Evolutionary conservation across 2,113 vertebrate genomes (phyloP).

Genomic region (Dasyurus viverrinus): DNA sequence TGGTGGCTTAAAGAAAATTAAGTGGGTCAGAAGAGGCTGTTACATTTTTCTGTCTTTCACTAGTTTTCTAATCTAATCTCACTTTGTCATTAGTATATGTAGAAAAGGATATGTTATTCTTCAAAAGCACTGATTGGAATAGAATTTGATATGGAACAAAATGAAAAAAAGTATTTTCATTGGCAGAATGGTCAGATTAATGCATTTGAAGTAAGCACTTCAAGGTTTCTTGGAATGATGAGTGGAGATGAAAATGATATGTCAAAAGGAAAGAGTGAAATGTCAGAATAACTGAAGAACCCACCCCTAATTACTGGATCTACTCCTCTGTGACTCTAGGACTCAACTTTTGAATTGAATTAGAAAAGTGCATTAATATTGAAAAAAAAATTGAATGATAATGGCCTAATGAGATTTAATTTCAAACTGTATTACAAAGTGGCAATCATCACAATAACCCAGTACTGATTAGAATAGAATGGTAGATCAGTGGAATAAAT

Average conservation of each 20-base stretch:
- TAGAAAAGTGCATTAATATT: background rate
- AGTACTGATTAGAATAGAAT: background rate
- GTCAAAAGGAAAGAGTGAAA: background rate
- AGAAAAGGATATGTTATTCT: background rate
- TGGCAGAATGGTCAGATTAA: background rate
- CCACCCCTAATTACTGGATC: background rate
- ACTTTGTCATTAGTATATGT: background rate
- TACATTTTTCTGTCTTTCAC: background rate
- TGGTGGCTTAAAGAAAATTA: constrained; percentile 32
- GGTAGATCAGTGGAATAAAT: background rate
- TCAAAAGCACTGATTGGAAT: background rate
- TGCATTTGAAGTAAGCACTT: background rate
- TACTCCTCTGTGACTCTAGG: background rate
- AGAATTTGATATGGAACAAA: constrained; percentile 7
- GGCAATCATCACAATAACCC: background rate
- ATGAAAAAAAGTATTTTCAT: background rate
- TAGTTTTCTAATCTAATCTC: background rate
- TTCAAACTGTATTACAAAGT: background rate
- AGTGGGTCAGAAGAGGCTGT: background rate
- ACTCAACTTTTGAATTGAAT: background rate
- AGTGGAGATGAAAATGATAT: background rate
- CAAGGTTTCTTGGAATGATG: background rate
- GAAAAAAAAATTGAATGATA: background rate
- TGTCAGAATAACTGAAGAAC: background rate
- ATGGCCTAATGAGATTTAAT: background rate